These are phyloP conservation scores for Mesorhabditis spiculigera DNA, from an alignment of 2,888 invertebrate genomes.

Conservation along the genomic window DNA sequence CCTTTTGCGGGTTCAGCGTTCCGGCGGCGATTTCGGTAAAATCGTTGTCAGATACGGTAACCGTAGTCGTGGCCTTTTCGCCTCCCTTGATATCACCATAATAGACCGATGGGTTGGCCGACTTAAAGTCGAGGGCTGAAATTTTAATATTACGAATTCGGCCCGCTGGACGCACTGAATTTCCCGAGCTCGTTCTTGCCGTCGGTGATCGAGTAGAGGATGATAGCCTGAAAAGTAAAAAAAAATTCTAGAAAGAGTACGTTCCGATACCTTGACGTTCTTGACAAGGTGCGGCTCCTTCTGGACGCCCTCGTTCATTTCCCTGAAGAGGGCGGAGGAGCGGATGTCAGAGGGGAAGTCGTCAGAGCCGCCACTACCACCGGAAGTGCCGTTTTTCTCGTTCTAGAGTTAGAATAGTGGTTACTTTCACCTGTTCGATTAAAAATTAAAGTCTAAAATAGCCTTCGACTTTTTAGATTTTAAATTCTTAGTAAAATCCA, in stretches of 20 bases:
- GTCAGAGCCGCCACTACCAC: constrained; percentile 9
- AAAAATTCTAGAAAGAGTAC: background rate
- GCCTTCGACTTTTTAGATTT: background rate
- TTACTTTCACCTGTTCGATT: background rate
- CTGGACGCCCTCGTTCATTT: constrained; percentile 34
- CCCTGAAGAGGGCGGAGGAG: constrained; percentile 40
- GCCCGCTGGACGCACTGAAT: constrained; percentile 77
- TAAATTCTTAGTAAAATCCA: background rate
- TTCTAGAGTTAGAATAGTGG: background rate
- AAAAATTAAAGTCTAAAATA: background rate
- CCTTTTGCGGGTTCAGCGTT: constrained; percentile 62
- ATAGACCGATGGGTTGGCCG: constrained; percentile 69
- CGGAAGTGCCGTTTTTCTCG: background rate
- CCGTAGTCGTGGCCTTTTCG: constrained; percentile 77
- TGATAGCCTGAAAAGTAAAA: constrained; percentile 72
- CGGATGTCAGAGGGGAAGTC: constrained; percentile 39
- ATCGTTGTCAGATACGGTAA: constrained; percentile 80
- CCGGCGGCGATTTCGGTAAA: constrained; percentile 72
- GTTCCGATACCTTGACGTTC: constrained; percentile 60
- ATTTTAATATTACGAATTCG: background rate
- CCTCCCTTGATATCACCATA: constrained; percentile 72
- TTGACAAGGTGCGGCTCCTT: constrained; percentile 74
- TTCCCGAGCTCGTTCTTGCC: constrained; percentile 77
- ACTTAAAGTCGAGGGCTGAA: constrained; percentile 75
- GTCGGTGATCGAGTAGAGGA: constrained; percentile 79